phyloP scores from a whole-genome alignment of 2,888 invertebrate species.

The Loripinus fragilis region DNA sequence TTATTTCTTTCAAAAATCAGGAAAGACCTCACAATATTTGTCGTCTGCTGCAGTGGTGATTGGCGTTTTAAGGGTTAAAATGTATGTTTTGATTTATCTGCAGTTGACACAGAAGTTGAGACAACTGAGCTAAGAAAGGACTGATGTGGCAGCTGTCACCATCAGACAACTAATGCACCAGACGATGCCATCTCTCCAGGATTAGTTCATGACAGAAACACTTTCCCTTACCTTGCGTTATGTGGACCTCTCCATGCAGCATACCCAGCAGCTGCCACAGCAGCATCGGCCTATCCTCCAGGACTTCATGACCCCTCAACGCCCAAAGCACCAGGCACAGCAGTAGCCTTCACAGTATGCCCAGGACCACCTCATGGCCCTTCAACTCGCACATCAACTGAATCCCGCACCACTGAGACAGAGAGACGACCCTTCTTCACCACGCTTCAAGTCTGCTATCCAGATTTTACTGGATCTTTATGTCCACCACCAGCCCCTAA shows the following conservation, averaged over 20 bases:
- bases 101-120: conserved; percentile 20
- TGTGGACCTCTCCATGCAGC: conserved; percentile 33
- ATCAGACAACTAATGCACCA: too few relatives aligned
- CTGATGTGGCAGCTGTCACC: too few relatives aligned
- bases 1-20: too few relatives aligned
- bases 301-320: conserved; percentile 7
- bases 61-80: too few relatives aligned
- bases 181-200: too few relatives aligned
- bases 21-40: too few relatives aligned
- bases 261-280: conserved; percentile 28
- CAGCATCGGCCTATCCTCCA: conserved; percentile 11
- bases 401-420: conserved; percentile 34
- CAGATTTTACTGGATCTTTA: too few relatives aligned
- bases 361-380: conserved; percentile 26
- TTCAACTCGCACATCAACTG: conserved; percentile 28
- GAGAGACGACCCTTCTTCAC: conserved; percentile 29
- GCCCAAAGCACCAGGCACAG: conserved; percentile 15
- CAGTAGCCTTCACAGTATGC: conserved; percentile 30
- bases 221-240: conserved; percentile 31
- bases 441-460: conserved; percentile 7
- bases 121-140: conserved; percentile 26
- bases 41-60: too few relatives aligned
- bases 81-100: conserved; percentile 28
- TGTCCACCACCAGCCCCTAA: conserved; percentile 1
- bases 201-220: conserved; percentile 26